Evolutionary conservation across 1,140 invertebrate genomes (phyloP), one percentile per base, ranked within the genome.

Genomic region (Halesus radiatus): DNA sequence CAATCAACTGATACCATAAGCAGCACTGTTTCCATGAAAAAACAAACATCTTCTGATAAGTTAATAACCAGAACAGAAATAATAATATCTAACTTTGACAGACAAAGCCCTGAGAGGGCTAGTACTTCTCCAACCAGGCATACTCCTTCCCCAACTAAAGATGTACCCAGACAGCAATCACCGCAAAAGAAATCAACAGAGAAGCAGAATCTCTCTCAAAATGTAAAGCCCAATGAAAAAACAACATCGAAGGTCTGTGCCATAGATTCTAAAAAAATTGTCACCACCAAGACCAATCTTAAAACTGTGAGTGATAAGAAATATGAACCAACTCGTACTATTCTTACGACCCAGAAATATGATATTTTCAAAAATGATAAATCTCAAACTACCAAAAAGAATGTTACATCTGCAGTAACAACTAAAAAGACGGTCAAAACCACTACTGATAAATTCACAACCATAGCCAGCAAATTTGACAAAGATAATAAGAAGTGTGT

Each of bases 311-410:
- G n/a, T 37, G 54, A 72, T 16, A 83, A 75, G 32, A 83, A 83
- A 78, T 74, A 79, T 23, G 82, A 81, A 70, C 80, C 82, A 13
- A 76, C 82, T 32, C 50, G 80, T 16, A 83, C 73, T 26, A 79
- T 83, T 52, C 52, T 83, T n/a, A 74, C 80, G 18, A 80, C 82
- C 23, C 77, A 81, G 29, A 83, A 83, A 60, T 83, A 83, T 45
- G 80, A 81, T 29, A 83, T 83, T 52, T 83, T 83, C 56, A 83
- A 83, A 80, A 72, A 81, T 78, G 80, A 83, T 58, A 83, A 83
- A 72, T 37, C 23, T 0, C 52, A 60, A 77, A 60, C 15, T 72
- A 15, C 29, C 16, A 78, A 81, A 66, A 81, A 80, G 45, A 73
- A 32, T 64, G 79, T 79, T 15, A 53, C 78, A 29, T 79, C 78